These are phyloP conservation scores for Chrysopa pallens DNA, from an alignment of 1,140 invertebrate species.

Conservation along the genomic window DNA sequence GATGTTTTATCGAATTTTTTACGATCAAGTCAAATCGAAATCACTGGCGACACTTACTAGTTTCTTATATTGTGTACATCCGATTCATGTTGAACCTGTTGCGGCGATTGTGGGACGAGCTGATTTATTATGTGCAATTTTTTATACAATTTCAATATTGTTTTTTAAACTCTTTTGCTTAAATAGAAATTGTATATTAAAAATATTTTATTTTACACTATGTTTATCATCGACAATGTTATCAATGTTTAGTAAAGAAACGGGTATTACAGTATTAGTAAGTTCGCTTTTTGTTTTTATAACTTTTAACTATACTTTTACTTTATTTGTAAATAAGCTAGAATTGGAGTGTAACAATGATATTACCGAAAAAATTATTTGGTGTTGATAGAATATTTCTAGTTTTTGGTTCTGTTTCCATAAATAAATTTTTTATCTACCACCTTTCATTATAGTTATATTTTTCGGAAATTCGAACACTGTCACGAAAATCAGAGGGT, in stretches of 20 bases:
- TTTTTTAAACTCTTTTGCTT: constrained; percentile 28
- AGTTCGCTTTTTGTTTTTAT: constrained; percentile 21
- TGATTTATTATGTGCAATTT: constrained; percentile 66
- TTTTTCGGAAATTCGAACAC: too few species aligned
- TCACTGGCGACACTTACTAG: constrained; percentile 21
- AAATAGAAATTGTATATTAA: constrained; percentile 6
- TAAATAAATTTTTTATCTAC: too few species aligned
- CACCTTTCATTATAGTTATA: too few species aligned
- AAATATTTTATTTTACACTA: constrained; percentile 17
- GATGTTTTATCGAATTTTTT: constrained; percentile 6
- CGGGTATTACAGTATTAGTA: constrained; percentile 76
- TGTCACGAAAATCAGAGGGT: too few species aligned
- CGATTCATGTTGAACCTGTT: constrained; percentile 90
- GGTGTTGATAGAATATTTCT: too few species aligned
- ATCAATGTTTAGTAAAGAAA: constrained; percentile 84
- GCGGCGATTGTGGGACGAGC: constrained; percentile 91
- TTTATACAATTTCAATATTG: constrained; percentile 56
- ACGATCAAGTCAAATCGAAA: too few species aligned
- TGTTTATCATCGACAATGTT: constrained; percentile 31
- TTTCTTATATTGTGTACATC: constrained; percentile 79
- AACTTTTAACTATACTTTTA: too few species aligned
- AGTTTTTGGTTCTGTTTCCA: too few species aligned
- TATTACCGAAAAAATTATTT: too few species aligned
- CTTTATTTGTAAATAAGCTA: too few species aligned
- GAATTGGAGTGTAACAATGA: too few species aligned